Base-by-base conservation (phyloP, 1,140 invertebrate species). In the Dendroctonus valens region DNA sequence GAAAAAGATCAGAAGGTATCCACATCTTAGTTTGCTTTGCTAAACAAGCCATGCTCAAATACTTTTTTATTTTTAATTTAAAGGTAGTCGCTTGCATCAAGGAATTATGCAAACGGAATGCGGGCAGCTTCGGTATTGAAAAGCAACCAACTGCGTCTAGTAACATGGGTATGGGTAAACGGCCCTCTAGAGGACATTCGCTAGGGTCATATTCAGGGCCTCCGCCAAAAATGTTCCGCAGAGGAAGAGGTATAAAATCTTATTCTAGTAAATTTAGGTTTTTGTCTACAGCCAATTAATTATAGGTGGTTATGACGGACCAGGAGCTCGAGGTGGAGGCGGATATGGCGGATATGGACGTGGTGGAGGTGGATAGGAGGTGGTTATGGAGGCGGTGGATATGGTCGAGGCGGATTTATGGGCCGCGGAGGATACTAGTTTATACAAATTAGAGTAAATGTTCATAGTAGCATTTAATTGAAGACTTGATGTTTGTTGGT, bases 101-200 rank as follows among this genome's bases (percentile, higher is more conserved):
- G 70, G 80, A 84, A 15, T 74, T 94, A 0, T 93, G 91, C 72
- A 81, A 84, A 15, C 82, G 91, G 74, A 85, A 89, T 70, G 85
- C 91, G 1, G 89, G 90, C 0, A 86, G 91, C 71, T 85, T 82
- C 70, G 83, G 84, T 57, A 83, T 92, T 70, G 80, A 85, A 3
- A 84, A 85, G 5, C 77, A 84, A 2, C 69, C 46, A 11, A 42
- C 41, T 15, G 73, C 46, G 15, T 37, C 57, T 8, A 54, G 52
- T 11, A 75, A 78, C 52, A 76, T 78, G 60, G 79, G 79, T 6
- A 73, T 76, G 11, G 78, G 81, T n/a, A 76, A 78, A 41, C 74
- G 83, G 39, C 80, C 80, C 37, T 79, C 79, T 7, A 73, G 81
- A 49, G 79, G 77, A 7, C 73, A 77, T 72, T 79, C 60, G 15